These are phyloP conservation scores for Ursus arctos DNA, from an alignment of 2,113 vertebrate species.

Conservation along the genomic window DNA sequence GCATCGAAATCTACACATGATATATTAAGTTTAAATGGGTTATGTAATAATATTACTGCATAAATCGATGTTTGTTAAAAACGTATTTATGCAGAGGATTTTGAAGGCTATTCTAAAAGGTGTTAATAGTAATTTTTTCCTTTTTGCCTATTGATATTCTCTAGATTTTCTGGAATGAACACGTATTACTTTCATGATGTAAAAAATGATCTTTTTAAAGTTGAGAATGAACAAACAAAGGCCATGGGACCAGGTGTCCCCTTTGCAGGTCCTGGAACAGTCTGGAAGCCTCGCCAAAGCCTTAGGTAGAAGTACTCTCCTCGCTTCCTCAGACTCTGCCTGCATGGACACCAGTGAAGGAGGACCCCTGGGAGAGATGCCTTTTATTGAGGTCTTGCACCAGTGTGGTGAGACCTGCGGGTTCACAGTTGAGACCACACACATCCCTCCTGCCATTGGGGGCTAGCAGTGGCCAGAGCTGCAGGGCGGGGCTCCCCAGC, in stretches of 20 bases:
- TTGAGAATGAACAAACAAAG: constrained; percentile 9
- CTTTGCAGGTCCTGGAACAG: not conserved
- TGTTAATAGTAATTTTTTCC: not conserved
- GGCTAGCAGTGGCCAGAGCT: not conserved
- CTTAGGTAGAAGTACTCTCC: not conserved
- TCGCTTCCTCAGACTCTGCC: not conserved
- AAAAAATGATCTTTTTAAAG: constrained; percentile 5
- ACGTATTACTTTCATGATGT: not conserved
- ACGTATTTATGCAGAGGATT: not conserved
- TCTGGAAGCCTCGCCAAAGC: not conserved
- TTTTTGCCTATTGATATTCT: not conserved
- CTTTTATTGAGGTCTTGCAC: not conserved
- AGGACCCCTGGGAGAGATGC: not conserved
- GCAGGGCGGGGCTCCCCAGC: not conserved
- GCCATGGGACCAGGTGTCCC: not conserved
- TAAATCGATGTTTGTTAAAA: constrained; percentile 26
- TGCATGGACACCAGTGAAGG: not conserved
- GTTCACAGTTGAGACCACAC: not conserved
- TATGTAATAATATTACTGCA: not conserved
- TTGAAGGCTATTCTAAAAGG: not conserved
- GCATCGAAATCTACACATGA: not conserved
- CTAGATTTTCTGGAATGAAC: not conserved
- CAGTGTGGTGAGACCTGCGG: not conserved
- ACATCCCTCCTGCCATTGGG: not conserved
- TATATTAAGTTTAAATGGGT: not conserved